Evolutionary conservation across 1,140 invertebrate species (phyloP).

Genomic region (Manduca sexta): DNA sequence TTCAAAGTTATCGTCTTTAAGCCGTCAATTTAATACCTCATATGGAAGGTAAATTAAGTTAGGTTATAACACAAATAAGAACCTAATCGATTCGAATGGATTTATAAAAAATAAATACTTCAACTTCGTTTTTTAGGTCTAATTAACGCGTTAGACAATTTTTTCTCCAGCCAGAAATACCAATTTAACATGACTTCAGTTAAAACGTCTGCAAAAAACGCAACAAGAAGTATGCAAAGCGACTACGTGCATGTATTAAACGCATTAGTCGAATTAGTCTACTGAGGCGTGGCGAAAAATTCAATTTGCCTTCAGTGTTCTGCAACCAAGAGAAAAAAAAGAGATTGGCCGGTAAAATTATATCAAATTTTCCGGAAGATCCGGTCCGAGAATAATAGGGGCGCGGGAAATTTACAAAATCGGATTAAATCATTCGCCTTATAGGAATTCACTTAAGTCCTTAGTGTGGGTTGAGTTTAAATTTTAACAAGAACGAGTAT

Average conservation of each 20-base stretch:
- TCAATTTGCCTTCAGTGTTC: conserved; percentile 60
- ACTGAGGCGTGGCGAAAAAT: conserved; percentile 63
- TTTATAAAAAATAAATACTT: no score
- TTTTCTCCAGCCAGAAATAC: no score
- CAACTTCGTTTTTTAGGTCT: no score
- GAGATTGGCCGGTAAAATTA: conserved; percentile 52
- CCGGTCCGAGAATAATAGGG: conserved; percentile 38
- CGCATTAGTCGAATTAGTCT: conserved; percentile 66
- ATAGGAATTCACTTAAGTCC: conserved; percentile 33
- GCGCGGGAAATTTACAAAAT: conserved; percentile 44
- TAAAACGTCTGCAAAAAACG: neutral
- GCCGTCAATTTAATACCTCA: no score
- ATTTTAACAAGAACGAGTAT: neutral
- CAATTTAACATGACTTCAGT: neutral
- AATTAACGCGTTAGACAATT: no score
- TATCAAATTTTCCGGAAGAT: conserved; percentile 52
- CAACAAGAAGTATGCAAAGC: conserved; percentile 9
- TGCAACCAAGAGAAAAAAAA: conserved; percentile 47
- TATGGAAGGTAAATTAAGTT: no score
- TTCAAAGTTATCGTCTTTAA: no score
- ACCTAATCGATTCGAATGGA: no score
- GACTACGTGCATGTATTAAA: conserved; percentile 48
- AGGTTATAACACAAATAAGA: no score
- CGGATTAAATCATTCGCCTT: conserved; percentile 50
- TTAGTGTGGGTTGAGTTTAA: conserved; percentile 7